Evolutionary conservation across 2,797 vertebrate species (phyloP), one percentile per base, ranked within the genome.

Genomic region (Girardinus metallicus): DNA sequence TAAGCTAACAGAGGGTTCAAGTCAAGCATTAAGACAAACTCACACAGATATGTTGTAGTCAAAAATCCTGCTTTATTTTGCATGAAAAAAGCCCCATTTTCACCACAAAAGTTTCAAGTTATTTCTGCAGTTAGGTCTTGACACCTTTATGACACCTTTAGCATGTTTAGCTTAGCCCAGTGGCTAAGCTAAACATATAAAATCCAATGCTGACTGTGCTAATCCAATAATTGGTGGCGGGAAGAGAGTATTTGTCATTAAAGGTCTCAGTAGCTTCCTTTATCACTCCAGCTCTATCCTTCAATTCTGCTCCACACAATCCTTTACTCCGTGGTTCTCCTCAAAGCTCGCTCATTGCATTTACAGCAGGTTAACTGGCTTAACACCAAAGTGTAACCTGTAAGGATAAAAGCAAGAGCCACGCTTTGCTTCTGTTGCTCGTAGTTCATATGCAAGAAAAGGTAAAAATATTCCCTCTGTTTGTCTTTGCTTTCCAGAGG

Each of bases 401-500:
- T 79, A 77, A 88, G 81, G 44, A 83, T 85, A 66, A 85, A 88
- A 84, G 85, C 75, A 77, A 89, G 62, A 66, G 80, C 83, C 78
- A 74, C 76, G 83, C 83, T 91, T 86, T 89, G 91, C 89, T 85
- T 89, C 84, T 82, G 85, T 75, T 81, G 51, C 75, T 87, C 82
- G 78, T 12, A 0, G 71, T 60, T 70, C 29, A 64, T 18, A 0
- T 26, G 46, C 36, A 26, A n/a, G 68, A 74, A 53, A 74, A 55
- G 44, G 23, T 74, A 16, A 81, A 29, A 72, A 74, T 83, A 60
- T 88, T 81, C 64, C 88, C 79, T 74, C 81, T 88, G 60, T 77
- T 86, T 90, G 74, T 92, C 73, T 88, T 90, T 93, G 81, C 70
- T 88, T 73, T 91, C 83, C 87, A 99, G 98, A 98, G 95, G 97